Evolutionary conservation across 2,888 invertebrate species (phyloP).

Genomic region (Epirrhoe alternata): DNA sequence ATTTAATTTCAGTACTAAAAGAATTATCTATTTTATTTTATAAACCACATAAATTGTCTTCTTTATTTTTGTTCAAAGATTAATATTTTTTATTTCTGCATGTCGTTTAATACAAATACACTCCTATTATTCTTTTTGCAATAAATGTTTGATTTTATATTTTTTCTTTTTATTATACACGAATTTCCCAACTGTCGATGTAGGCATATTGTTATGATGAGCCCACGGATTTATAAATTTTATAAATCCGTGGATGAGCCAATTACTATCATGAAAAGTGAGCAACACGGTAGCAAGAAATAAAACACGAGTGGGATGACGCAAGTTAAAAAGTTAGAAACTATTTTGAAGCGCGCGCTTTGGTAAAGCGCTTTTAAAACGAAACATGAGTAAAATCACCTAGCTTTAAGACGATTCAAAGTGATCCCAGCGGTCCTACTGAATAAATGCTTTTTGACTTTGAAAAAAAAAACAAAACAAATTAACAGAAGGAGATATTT

Average conservation of each 20-base stretch:
- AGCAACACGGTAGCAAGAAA: too few species aligned
- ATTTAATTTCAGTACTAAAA: not conserved
- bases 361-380: too few species aligned
- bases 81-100: constrained; percentile 6
- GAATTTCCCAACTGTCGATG: not conserved
- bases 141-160: constrained; percentile 46
- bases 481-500: not conserved
- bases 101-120: not conserved
- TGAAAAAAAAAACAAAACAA: not conserved
- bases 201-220: not conserved
- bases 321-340: not conserved
- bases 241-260: too few species aligned
- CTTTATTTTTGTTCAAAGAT: constrained; percentile 48
- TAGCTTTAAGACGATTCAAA: too few species aligned
- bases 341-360: too few species aligned
- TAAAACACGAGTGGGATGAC: too few species aligned
- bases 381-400: too few species aligned
- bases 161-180: constrained; percentile 7
- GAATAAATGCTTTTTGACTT: too few species aligned
- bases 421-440: too few species aligned
- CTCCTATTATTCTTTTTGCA: constrained; percentile 18
- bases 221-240: too few species aligned
- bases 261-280: too few species aligned
- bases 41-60: not conserved
- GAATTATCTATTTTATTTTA: constrained; percentile 2